Evolutionary conservation across 2,113 vertebrate species (phyloP).

Genomic region (Pangasianodon hypophthalmus): DNA sequence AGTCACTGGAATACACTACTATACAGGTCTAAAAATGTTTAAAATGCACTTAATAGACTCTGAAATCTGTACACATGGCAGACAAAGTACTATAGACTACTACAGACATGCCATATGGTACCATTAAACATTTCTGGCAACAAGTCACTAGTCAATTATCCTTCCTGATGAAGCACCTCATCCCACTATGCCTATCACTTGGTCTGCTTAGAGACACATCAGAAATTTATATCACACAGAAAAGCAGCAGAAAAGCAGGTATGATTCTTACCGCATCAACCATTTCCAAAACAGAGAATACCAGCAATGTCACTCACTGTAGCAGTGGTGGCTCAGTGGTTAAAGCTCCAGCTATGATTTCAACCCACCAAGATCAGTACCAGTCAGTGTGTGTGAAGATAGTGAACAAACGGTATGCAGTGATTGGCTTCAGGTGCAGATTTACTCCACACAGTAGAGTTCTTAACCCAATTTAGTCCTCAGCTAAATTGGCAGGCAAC

Average conservation of each 20-base stretch:
- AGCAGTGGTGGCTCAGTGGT: neutral
- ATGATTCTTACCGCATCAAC: neutral
- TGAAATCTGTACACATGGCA: neutral
- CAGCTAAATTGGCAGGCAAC: neutral
- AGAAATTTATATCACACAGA: neutral
- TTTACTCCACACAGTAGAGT: neutral
- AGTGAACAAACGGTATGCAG: neutral
- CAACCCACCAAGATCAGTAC: neutral
- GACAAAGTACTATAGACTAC: neutral
- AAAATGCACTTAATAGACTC: neutral
- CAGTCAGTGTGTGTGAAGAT: neutral
- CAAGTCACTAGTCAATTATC: neutral
- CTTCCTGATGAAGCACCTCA: neutral
- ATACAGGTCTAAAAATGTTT: neutral
- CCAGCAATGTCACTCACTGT: neutral
- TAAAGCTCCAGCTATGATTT: neutral
- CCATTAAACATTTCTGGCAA: neutral
- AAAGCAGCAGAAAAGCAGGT: neutral
- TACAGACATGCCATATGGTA: neutral
- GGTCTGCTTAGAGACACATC: neutral
- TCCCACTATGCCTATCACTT: neutral
- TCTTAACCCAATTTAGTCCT: neutral
- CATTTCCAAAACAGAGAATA: neutral
- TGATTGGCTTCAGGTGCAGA: neutral
- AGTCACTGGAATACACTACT: neutral